Percentiles rank a stretch among this genome's conserved stretches.
Conservation (phyloP, 1,140 invertebrate species). For the Solenopsis invicta region DNA sequence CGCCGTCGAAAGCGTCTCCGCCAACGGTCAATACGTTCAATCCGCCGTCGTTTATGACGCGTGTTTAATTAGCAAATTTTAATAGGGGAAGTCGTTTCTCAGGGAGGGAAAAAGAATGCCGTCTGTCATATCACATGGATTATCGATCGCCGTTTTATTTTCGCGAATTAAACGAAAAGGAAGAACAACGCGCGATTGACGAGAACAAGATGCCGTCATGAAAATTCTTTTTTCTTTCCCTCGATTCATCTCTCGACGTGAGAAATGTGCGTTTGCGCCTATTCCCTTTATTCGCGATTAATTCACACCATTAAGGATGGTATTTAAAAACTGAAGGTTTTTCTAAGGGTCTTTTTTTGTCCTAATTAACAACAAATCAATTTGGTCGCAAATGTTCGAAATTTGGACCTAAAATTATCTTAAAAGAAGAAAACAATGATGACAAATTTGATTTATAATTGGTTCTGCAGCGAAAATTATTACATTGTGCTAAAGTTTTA, state of each 20-base stretch:
- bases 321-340: no score
- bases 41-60: constrained; percentile 27
- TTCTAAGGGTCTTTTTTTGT: no score
- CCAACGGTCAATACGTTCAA: constrained; percentile 25
- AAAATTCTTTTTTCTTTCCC: neutral
- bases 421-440: no score
- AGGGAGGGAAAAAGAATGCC: neutral
- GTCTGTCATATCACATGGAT: constrained; percentile 5
- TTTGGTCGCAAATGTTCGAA: no score
- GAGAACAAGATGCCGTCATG: neutral
- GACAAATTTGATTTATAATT: no score
- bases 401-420: no score
- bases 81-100: constrained; percentile 22
- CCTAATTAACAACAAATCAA: no score
- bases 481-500: no score
- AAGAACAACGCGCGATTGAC: constrained; percentile 1
- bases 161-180: neutral
- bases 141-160: constrained; percentile 43
- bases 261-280: neutral
- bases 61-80: constrained; percentile 60
- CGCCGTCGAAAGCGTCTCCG: constrained; percentile 20
- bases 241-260: neutral
- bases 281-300: neutral
- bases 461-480: no score
- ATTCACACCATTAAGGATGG: neutral